These are phyloP conservation scores for Apis mellifera DNA, from an alignment of 1,140 invertebrate species.

Conservation along the genomic window Amel_HAv3.1 CM009941.2:10408001-10408500, in stretches of 20 bases:
- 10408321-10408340: not conserved
- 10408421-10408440: constrained; percentile 31
- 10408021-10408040: constrained; percentile 15
- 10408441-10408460: constrained; percentile 32
- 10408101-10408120: constrained; percentile 69
- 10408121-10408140: constrained; percentile 74
- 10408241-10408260: not conserved
- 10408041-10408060: not conserved
- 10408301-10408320: not conserved
- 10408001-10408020: constrained; percentile 17
- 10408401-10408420: not conserved
- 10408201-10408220: not conserved
- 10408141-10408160: constrained; percentile 51
- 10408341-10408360: constrained; percentile 13
- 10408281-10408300: too few relatives aligned
- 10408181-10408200: not conserved
- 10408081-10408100: constrained; percentile 51
- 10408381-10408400: not conserved
- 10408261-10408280: not conserved
- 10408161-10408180: not conserved
- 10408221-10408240: not conserved
- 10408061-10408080: constrained; percentile 57
- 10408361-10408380: not conserved
- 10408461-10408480: constrained; percentile 16
- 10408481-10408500: not conserved